A percentile compares a stretch with the other conserved stretches of the same genome.
Conservation (phyloP, 2,797 vertebrate species). For the Danio choprae region DNA sequence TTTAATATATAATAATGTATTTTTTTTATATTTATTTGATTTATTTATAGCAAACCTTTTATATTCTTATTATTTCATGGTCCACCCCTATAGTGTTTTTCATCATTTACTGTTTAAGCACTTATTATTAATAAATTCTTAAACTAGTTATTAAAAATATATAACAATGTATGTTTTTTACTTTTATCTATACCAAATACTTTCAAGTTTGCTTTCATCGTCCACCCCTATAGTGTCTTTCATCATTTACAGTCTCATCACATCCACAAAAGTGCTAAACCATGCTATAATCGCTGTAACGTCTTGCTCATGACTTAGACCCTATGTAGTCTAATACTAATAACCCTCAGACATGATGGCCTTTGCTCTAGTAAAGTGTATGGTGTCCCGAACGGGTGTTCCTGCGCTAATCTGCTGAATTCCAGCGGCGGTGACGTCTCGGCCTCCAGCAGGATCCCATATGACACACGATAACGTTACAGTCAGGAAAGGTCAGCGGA, state of each 20-base stretch:
- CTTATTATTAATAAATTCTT: not conserved
- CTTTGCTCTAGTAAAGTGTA: conserved; percentile 74
- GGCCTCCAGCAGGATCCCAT: conserved; percentile 72
- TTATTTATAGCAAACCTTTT: too few species aligned
- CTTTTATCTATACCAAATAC: too few species aligned
- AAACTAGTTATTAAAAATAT: not conserved
- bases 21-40: too few species aligned
- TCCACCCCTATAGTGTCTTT: not conserved
- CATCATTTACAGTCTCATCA: not conserved
- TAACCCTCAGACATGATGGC: conserved; percentile 47
- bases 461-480: conserved; percentile 79
- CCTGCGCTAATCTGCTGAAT: conserved; percentile 47
- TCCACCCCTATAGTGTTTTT: too few species aligned
- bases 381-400: conserved; percentile 62
- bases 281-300: conserved; percentile 7
- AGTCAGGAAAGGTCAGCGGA: conserved; percentile 76
- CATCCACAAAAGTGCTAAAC: not conserved
- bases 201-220: too few species aligned
- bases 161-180: too few species aligned
- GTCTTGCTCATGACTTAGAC: not conserved
- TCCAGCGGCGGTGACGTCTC: conserved; percentile 35
- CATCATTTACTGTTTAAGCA: too few species aligned
- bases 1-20: too few species aligned
- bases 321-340: conserved; percentile 2
- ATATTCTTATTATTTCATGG: too few species aligned